Evolutionary conservation across 2,888 invertebrate genomes (phyloP).

Genomic region (Hydropsyche betteni): DNA sequence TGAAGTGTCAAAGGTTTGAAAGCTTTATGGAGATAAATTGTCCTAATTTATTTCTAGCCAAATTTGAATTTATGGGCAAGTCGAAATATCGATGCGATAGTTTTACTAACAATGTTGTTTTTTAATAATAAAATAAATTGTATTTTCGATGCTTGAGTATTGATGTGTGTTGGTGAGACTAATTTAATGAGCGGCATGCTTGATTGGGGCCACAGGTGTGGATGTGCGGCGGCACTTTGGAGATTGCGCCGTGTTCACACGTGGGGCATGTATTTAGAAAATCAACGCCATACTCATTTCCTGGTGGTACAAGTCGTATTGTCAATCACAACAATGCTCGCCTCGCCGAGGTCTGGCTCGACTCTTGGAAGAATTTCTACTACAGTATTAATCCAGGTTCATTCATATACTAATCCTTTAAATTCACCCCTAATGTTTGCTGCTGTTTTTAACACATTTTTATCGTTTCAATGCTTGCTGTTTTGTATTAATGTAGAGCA

Average conservation of each 20-base stretch:
- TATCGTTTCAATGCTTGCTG: no score
- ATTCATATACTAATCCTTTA: constrained; percentile 47
- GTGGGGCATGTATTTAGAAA: constrained; percentile 98
- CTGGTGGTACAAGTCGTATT: constrained; percentile 95
- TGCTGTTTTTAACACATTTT: no score
- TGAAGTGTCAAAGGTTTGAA: no score
- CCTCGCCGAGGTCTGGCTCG: constrained; percentile 98
- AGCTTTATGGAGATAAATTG: no score
- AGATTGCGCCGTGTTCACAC: constrained; percentile 93
- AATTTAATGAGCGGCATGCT: constrained; percentile 38
- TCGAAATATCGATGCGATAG: no score
- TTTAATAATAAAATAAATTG: no score
- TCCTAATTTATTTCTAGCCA: no score
- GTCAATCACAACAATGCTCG: constrained; percentile 99
- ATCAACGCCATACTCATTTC: constrained; percentile 98
- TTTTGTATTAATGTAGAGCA: no score
- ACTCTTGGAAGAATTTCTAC: constrained; percentile 99
- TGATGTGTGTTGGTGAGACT: background rate
- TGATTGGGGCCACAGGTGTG: constrained; percentile 75
- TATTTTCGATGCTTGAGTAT: constrained; percentile 50
- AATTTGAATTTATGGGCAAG: no score
- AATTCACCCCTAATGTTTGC: background rate
- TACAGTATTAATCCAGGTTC: constrained; percentile 98
- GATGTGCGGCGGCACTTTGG: constrained; percentile 96
- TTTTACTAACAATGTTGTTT: no score